phyloP scores from a whole-genome alignment of 1,140 invertebrate species.

The Campoletis sonorensis region DNA sequence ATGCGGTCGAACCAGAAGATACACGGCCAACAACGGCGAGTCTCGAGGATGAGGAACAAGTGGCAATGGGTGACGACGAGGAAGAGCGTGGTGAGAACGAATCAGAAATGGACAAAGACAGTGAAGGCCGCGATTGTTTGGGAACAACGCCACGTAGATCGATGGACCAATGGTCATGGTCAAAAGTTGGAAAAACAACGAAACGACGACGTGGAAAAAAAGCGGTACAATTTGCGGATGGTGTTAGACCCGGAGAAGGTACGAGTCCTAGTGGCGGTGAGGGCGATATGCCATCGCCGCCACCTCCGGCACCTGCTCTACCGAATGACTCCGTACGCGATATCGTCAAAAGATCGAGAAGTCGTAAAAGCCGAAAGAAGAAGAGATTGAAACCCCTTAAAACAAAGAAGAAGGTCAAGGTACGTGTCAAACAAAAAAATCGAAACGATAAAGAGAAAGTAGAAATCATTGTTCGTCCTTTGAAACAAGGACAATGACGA shows the following conservation, averaged over 20 bases:
- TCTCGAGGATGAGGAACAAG: conserved; percentile 53
- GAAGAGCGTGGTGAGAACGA: conserved; percentile 26
- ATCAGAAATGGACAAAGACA: conserved; percentile 28
- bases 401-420: conserved; percentile 78
- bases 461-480: too few relatives aligned
- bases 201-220: conserved; percentile 67
- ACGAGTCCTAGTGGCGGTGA: conserved; percentile 81
- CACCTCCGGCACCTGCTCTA: conserved; percentile 73
- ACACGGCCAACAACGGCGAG: not conserved
- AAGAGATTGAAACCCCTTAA: conserved; percentile 72
- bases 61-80: conserved; percentile 58
- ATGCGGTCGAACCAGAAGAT: conserved; percentile 26
- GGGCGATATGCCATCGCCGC: conserved; percentile 80
- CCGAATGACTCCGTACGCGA: conserved; percentile 66
- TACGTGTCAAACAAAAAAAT: conserved; percentile 52
- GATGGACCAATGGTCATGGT: conserved; percentile 23
- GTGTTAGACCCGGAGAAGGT: conserved; percentile 81
- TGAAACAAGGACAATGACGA: too few relatives aligned
- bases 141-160: conserved; percentile 30
- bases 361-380: conserved; percentile 75
- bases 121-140: conserved; percentile 32
- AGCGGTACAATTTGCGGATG: conserved; percentile 81
- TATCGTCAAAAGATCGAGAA: conserved; percentile 75
- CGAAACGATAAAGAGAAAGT: too few relatives aligned
- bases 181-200: conserved; percentile 13